Evolutionary conservation across 1,140 invertebrate species (phyloP).

Genomic region (Argopecten irradians): DNA sequence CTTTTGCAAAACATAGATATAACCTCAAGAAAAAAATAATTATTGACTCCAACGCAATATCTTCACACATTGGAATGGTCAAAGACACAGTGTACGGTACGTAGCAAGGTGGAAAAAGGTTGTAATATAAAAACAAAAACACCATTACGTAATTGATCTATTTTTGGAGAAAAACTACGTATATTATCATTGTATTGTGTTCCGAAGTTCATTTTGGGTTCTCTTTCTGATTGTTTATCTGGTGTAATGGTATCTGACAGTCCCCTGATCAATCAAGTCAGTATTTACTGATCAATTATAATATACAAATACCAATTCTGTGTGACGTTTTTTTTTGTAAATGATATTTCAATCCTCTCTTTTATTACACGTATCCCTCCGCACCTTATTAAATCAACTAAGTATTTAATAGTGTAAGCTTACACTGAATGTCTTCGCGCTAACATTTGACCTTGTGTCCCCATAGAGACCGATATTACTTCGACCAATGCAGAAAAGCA

Average conservation of each 20-base stretch:
- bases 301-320: not conserved
- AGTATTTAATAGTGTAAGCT: not conserved
- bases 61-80: too few species aligned
- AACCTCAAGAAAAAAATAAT: too few species aligned
- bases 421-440: not conserved
- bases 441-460: not conserved
- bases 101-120: too few species aligned
- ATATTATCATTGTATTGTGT: too few species aligned
- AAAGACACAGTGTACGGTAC: too few species aligned
- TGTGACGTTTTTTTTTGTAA: not conserved
- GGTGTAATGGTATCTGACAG: not conserved
- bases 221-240: not conserved
- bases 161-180: too few species aligned
- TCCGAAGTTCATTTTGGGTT: too few species aligned
- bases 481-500: not conserved
- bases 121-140: too few species aligned
- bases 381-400: not conserved
- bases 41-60: too few species aligned
- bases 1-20: too few species aligned
- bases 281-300: not conserved
- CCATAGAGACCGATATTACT: not conserved
- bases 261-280: slow-evolving; percentile 6
- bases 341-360: not conserved
- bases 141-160: too few species aligned
- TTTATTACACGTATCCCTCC: not conserved